Percentiles rank a stretch among this genome's conserved stretches.
Evolutionary conservation across 1,140 invertebrate genomes (phyloP).

Genomic region (Dendroctonus valens): DNA sequence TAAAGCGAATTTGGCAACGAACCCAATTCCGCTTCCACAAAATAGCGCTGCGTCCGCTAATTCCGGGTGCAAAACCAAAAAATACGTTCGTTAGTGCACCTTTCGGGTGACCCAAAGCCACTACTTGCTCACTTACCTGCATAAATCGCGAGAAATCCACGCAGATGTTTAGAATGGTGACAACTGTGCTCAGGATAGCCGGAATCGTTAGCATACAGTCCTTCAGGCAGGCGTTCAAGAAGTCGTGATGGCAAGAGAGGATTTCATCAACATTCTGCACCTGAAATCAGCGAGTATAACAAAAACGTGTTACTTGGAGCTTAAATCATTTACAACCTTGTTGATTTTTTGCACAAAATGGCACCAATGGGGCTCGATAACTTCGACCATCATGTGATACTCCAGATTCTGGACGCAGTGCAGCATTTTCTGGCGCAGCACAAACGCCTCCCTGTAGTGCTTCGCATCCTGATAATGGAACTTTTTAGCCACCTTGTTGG

Average conservation of each 20-base stretch:
- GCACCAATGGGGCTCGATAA: slow-evolving; percentile 94
- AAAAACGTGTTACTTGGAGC: too few species aligned
- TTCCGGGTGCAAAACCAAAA: slow-evolving; percentile 48
- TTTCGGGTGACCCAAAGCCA: background rate
- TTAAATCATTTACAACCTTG: slow-evolving; percentile 61
- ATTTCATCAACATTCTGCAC: slow-evolving; percentile 93
- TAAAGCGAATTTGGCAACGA: slow-evolving; percentile 48
- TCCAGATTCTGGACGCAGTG: slow-evolving; percentile 95
- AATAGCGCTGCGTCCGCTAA: slow-evolving; percentile 59
- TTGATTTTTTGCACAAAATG: slow-evolving; percentile 82
- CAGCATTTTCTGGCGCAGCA: slow-evolving; percentile 92
- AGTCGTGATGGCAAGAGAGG: slow-evolving; percentile 80
- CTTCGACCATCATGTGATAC: slow-evolving; percentile 98
- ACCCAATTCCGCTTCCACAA: slow-evolving; percentile 50
- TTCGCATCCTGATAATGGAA: slow-evolving; percentile 70
- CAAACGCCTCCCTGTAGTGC: slow-evolving; percentile 75
- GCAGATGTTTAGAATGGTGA: slow-evolving; percentile 81
- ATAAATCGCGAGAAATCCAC: slow-evolving; percentile 85
- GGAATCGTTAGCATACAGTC: slow-evolving; percentile 95
- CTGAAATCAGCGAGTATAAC: slow-evolving; percentile 53
- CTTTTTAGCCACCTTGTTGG: slow-evolving; percentile 88
- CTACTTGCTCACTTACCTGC: slow-evolving; percentile 57
- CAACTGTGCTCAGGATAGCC: slow-evolving; percentile 77
- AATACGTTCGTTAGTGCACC: slow-evolving; percentile 48
- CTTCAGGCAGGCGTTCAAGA: slow-evolving; percentile 84